phyloP scores from a whole-genome alignment of 2,888 invertebrate genomes.

The Tachina lurida region DNA sequence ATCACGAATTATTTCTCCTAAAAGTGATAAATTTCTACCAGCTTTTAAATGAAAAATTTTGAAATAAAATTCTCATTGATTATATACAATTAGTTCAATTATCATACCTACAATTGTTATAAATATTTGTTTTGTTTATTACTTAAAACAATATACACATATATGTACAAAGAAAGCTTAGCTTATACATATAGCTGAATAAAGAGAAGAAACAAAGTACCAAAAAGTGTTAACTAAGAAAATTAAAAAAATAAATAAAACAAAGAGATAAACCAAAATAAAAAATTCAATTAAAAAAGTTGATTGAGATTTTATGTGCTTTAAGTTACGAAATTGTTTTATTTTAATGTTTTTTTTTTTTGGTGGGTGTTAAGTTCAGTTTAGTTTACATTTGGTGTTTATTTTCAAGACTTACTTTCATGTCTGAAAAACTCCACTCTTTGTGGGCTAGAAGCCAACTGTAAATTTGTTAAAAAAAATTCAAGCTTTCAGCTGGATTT shows the following conservation, averaged over 20 bases:
- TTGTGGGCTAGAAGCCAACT: background rate
- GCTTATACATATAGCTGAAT: background rate
- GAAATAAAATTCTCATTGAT: slow-evolving; percentile 54
- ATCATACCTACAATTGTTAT: slow-evolving; percentile 72
- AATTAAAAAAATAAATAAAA: slow-evolving; percentile 9
- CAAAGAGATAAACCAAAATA: background rate
- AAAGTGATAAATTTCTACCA: background rate
- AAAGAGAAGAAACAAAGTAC: background rate
- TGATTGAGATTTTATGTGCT: slow-evolving; percentile 9
- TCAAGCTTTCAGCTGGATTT: background rate
- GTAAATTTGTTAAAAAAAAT: background rate
- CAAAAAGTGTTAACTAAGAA: slow-evolving; percentile 22
- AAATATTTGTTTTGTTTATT: slow-evolving; percentile 50
- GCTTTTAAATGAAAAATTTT: background rate
- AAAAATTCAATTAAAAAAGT: slow-evolving; percentile 17
- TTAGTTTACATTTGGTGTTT: background rate
- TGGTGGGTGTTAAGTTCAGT: background rate
- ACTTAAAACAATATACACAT: background rate
- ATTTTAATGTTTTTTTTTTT: background rate
- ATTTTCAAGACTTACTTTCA: background rate
- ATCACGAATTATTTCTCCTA: background rate
- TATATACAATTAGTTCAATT: slow-evolving; percentile 80
- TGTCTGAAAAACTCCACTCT: background rate
- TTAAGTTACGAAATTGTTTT: background rate
- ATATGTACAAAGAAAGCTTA: slow-evolving; percentile 1